Evolutionary conservation across 2,797 vertebrate genomes (phyloP).

Genomic region (Poeciliopsis gracilis): DNA sequence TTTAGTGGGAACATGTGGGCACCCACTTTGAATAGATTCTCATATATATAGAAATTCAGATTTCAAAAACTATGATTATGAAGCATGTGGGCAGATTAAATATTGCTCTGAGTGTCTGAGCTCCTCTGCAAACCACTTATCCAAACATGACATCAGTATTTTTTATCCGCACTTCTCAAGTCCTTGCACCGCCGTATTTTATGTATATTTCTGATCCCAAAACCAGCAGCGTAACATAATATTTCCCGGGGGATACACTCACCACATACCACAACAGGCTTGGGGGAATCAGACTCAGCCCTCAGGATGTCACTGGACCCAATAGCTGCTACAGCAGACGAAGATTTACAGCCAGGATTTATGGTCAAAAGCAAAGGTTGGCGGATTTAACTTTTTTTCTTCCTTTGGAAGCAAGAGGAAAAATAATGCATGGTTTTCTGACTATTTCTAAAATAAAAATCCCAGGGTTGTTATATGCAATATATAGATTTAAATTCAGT

Average conservation of each 20-base stretch:
- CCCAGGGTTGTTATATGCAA: background rate
- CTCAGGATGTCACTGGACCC: slow-evolving; percentile 59
- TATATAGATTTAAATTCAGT: background rate
- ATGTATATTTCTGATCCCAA: slow-evolving; percentile 54
- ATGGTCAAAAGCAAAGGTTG: slow-evolving; percentile 21
- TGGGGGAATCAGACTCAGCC: slow-evolving; percentile 27
- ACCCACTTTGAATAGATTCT: background rate
- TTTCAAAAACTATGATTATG: background rate
- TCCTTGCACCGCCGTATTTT: slow-evolving; percentile 5
- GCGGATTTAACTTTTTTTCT: slow-evolving; percentile 28
- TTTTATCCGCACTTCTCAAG: slow-evolving; percentile 27
- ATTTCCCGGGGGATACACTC: slow-evolving; percentile 57
- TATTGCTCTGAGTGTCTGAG: background rate
- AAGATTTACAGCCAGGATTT: slow-evolving; percentile 25
- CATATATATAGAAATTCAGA: background rate
- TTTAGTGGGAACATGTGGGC: background rate
- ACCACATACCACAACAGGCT: slow-evolving; percentile 55
- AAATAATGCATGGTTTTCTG: background rate
- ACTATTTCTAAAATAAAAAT: background rate
- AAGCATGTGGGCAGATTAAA: background rate
- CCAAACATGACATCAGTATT: slow-evolving; percentile 31
- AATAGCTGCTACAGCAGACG: slow-evolving; percentile 27
- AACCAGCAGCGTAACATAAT: slow-evolving; percentile 67
- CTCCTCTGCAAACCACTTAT: slow-evolving; percentile 16
- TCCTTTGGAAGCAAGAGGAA: background rate